These are phyloP conservation scores for Halictus rubicundus DNA, from an alignment of 1,140 invertebrate species.

Conservation along the genomic window DNA sequence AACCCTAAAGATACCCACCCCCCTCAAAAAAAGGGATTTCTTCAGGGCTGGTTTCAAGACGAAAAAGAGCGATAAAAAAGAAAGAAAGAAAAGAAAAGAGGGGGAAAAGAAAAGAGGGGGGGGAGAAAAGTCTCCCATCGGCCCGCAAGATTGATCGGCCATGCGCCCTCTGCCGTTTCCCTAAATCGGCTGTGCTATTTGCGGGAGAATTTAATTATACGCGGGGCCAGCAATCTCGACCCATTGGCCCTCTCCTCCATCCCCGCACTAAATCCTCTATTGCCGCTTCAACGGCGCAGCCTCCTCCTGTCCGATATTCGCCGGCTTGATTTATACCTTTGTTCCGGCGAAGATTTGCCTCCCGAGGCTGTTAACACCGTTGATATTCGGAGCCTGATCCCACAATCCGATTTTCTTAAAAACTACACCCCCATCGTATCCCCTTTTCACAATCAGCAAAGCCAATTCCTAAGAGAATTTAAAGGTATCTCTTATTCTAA, in stretches of 20 bases:
- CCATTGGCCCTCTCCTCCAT: too few relatives aligned
- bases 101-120: neutral
- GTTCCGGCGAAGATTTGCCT: neutral
- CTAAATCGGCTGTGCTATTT: conserved; percentile 50
- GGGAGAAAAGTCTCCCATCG: neutral
- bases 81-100: neutral
- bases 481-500: too few relatives aligned
- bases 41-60: too few relatives aligned
- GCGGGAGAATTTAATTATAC: conserved; percentile 59
- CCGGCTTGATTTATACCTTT: neutral
- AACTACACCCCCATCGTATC: neutral
- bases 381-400: neutral
- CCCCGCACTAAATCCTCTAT: conserved; percentile 21
- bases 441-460: too few relatives aligned
- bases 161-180: conserved; percentile 28
- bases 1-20: too few relatives aligned
- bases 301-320: neutral
- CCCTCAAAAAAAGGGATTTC: too few relatives aligned
- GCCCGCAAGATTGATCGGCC: conserved; percentile 50
- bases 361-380: neutral
- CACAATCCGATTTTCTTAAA: neutral
- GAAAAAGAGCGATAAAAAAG: neutral
- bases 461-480: too few relatives aligned
- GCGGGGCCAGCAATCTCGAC: neutral
- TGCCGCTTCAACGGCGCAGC: conserved; percentile 5